These are phyloP conservation scores for Vollenhovia emeryi DNA, from an alignment of 1,140 invertebrate species.

Conservation along the genomic window DNA sequence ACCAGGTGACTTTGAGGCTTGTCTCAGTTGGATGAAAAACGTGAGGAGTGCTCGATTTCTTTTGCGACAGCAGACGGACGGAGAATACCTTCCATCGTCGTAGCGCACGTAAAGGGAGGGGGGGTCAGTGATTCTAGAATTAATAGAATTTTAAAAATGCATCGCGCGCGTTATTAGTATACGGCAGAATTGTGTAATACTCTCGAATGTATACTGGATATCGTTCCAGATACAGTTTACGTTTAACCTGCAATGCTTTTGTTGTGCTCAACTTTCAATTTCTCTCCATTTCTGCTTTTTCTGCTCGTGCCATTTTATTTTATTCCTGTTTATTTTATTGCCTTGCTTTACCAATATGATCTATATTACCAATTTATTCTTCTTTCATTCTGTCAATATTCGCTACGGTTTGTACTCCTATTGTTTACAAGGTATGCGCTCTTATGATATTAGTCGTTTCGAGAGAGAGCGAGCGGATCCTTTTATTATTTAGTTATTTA, in stretches of 20 bases:
- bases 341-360: background rate
- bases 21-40: constrained; percentile 22
- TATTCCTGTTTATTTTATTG: constrained; percentile 22
- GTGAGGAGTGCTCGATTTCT: constrained; percentile 31
- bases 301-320: background rate
- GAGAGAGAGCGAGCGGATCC: background rate
- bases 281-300: constrained; percentile 7
- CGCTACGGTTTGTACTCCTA: background rate
- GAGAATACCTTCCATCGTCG: background rate
- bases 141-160: constrained; percentile 48
- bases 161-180: background rate
- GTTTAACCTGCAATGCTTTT: constrained; percentile 12
- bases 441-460: background rate
- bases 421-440: background rate
- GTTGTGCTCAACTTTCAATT: constrained; percentile 16
- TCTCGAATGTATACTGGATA: constrained; percentile 8
- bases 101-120: background rate
- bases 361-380: constrained; percentile 1
- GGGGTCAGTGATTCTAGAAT: constrained; percentile 1
- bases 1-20: background rate
- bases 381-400: background rate
- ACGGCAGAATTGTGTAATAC: background rate
- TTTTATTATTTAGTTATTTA: background rate
- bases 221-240: constrained; percentile 3
- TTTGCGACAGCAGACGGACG: background rate